Evolutionary conservation across 2,113 vertebrate species (phyloP), one percentile per base, ranked within the genome.

Genomic region (Ictalurus furcatus): DNA sequence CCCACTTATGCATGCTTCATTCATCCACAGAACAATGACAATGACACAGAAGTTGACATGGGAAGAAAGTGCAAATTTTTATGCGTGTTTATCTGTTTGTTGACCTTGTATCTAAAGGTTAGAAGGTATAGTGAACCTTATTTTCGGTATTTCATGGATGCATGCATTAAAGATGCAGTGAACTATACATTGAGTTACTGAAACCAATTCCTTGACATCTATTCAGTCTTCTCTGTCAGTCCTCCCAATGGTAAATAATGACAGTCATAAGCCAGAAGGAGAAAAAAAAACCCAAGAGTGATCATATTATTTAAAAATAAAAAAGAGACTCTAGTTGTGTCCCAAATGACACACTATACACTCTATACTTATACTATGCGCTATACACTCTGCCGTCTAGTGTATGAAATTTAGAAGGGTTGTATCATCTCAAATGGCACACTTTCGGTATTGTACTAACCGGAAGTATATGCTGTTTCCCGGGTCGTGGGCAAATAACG

Each of bases 61-160:
- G 34, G 87, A 87, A 84, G 67, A 1, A 69, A 69, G 44, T 76
- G 74, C 65, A 61, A 67, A 34, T 89, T 54, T 63, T 28, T 67
- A 65, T 84, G 79, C 56, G 0, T 65, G 61, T 65, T 65, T 65
- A 25, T 65, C 30, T 58, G 63, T 40, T 14, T 79, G 82, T 82
- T 87, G 48, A 83, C 44, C 58, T 37, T 14, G 48, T 56, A 61
- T 59, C 40, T 81, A 52, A 61, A 28, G 14, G 78, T 87, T 91
- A 14, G 54, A 56, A 56, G 13, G 54, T 67, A 90, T 85, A 92
- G 58, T 92, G 92, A 92, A 91, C 92, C 87, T 92, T 86, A 89
- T 87, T 92, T 90, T 92, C 40, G 89, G 92, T 92, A 91, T 93
- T 90, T 93, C 30, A 90, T 86, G 80, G 59, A 7, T 21, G 56